Percentiles rank a stretch among this genome's conserved stretches.
phyloP scores from a whole-genome alignment of 2,113 vertebrate genomes.

The Apistogramma diplotaenia region DNA sequence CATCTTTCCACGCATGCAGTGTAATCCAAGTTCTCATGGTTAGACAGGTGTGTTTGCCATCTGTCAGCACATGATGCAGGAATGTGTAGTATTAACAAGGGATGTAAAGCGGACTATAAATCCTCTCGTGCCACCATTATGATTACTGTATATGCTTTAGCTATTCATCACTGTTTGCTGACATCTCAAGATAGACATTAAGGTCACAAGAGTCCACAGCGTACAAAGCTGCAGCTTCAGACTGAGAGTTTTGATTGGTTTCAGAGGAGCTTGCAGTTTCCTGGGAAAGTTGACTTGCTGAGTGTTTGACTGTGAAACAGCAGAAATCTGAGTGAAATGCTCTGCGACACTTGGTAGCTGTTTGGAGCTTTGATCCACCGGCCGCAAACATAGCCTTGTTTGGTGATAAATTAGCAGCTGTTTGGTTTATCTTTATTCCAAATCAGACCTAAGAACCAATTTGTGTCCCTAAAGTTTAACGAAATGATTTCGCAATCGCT shows the following conservation, averaged over 20 bases:
- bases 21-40: background rate
- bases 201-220: background rate
- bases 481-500: background rate
- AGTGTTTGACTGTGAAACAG: constrained; percentile 18
- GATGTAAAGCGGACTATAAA: constrained; percentile 15
- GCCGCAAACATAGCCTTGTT: constrained; percentile 15
- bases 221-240: background rate
- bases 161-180: constrained; percentile 18
- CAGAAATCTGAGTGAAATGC: constrained; percentile 23
- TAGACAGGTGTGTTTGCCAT: constrained; percentile 19
- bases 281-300: constrained; percentile 42
- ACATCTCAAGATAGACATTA: background rate
- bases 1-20: background rate
- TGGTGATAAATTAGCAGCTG: background rate
- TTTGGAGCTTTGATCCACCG: background rate
- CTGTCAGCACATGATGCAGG: constrained; percentile 39
- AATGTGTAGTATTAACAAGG: constrained; percentile 29
- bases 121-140: background rate
- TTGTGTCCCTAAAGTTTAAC: background rate
- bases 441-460: background rate
- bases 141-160: background rate
- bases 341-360: background rate
- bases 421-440: background rate
- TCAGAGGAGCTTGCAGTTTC: constrained; percentile 1
- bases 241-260: constrained; percentile 23